Percentiles rank a stretch among this genome's conserved stretches.
Conservation (phyloP, 1,140 invertebrate species). For the Octopus sinensis region DNA sequence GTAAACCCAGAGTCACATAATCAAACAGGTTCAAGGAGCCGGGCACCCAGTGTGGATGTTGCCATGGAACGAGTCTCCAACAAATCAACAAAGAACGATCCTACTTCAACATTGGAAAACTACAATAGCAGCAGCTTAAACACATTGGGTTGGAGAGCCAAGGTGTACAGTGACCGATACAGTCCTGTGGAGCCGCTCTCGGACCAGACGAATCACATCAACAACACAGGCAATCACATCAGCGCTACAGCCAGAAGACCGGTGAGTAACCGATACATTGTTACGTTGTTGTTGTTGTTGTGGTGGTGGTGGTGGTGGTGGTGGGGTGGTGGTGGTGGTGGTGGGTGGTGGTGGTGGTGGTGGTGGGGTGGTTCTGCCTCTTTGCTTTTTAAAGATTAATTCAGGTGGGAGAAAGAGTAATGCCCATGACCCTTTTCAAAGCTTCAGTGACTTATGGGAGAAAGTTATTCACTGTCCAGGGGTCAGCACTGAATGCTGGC, state of each 20-base stretch:
- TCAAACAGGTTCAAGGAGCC: not conserved
- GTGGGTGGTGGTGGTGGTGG: too few species aligned
- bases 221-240: not conserved
- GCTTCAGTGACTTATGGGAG: too few species aligned
- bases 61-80: not conserved
- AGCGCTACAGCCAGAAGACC: not conserved
- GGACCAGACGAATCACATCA: not conserved
- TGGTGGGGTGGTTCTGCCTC: too few species aligned
- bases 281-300: too few species aligned
- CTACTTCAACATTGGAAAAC: not conserved
- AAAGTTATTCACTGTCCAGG: too few species aligned
- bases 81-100: not conserved
- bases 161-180: not conserved
- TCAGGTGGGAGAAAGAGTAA: too few species aligned
- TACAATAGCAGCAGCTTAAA: not conserved
- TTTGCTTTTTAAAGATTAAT: too few species aligned
- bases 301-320: too few species aligned
- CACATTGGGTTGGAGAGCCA: not conserved
- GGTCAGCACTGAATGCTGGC: too few species aligned
- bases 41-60: not conserved
- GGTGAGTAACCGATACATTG: not conserved
- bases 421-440: too few species aligned
- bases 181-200: not conserved
- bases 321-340: too few species aligned
- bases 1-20: not conserved